These are phyloP conservation scores for Philantomba maxwellii DNA, from an alignment of 2,113 vertebrate genomes.

Conservation along the genomic window DNA sequence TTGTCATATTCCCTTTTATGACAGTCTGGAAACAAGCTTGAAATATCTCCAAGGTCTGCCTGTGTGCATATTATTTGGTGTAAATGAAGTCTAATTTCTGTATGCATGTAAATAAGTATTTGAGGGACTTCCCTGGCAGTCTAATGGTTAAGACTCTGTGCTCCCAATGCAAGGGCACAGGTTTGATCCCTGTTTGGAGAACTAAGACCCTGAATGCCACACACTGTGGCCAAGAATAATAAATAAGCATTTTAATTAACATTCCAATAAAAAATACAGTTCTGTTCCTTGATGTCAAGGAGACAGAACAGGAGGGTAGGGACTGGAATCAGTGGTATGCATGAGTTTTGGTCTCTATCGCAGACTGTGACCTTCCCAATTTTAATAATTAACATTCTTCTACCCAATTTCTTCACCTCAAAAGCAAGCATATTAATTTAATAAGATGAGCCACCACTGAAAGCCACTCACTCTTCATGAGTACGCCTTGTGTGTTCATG, in stretches of 20 bases:
- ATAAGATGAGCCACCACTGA: not conserved
- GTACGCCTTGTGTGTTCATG: too few relatives aligned
- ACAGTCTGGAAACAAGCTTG: not conserved
- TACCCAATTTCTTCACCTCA: not conserved
- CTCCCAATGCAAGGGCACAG: not conserved
- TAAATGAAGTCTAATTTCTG: not conserved
- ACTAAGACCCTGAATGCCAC: not conserved
- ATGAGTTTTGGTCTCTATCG: not conserved
- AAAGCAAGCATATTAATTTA: not conserved
- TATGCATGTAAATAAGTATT: not conserved
- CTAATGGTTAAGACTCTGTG: not conserved
- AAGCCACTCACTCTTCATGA: not conserved
- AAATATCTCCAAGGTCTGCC: not conserved
- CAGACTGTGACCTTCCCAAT: not conserved
- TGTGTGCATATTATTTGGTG: not conserved
- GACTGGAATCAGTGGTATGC: not conserved
- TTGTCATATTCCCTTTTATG: not conserved
- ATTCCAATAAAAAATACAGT: not conserved
- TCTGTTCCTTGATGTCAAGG: not conserved
- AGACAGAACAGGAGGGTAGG: not conserved
- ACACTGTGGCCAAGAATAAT: not conserved
- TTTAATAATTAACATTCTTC: not conserved
- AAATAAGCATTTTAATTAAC: not conserved
- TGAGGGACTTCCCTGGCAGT: not conserved
- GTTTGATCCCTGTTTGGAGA: not conserved